Evolutionary conservation across 1,140 invertebrate genomes (phyloP), one percentile per base, ranked within the genome.

Genomic region (Aphaenogaster ashmeadi): DNA sequence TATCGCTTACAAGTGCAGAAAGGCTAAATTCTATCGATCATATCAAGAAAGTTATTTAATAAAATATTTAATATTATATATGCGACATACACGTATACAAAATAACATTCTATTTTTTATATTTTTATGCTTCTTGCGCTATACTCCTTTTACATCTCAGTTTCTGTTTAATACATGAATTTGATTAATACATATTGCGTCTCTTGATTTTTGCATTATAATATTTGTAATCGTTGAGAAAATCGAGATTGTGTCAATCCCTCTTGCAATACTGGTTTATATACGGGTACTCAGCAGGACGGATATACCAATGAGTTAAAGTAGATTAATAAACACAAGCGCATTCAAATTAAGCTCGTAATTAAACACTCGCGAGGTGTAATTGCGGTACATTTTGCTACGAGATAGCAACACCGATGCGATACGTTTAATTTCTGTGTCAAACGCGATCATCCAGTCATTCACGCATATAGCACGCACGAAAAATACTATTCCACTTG

Each of bases 311-410:
- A 84, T 84, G 54, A 60, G 54, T 75, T 84, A 75, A 84, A 84
- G 41, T 75, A 84, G 80, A 84, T 84, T 60, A 47, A 75, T 84
- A 84, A 84, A 84, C 69, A 75, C 27, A 38, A 60, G 27, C 69
- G 41, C 54, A 60, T 75, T 75, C 54, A 33, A 47, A 75, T 84
- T 60, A 84, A 75, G 41, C 69, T 74, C 41, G 69, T 84, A 84
- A 84, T 84, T 74, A 60, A 74, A 75, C 80, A 75, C 54, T 84
- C 41, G 69, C 27, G 80, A 74, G 41, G 18, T 60, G 54, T 75
- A 84, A 84, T 84, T 75, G 80, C 69, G 69, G 41, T 60, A 33
- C 44, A 60, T 74, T 58, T 74, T 50, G 38, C 67, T 60, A 74
- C 33, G 54, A 84, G 69, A 58, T 71, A 47, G 21, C 79, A 33